A percentile compares a stretch with the other conserved stretches of the same genome.
These are phyloP conservation scores for Hemithea aestivaria DNA, from an alignment of 2,888 invertebrate genomes.

Conservation along the genomic window DNA sequence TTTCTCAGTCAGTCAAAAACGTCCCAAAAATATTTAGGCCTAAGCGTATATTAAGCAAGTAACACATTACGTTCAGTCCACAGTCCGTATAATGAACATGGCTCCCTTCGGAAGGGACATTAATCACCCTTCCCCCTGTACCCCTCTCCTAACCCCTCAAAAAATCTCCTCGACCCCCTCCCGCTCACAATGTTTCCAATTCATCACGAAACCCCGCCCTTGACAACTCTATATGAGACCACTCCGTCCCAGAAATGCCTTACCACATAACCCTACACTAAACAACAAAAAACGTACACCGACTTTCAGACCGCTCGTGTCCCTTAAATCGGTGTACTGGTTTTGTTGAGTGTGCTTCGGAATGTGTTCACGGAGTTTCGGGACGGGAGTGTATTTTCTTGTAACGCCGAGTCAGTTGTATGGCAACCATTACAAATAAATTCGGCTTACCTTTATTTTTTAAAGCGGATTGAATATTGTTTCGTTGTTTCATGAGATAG, in stretches of 20 bases:
- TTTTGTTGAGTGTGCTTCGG: conserved; percentile 31
- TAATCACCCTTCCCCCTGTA: conserved; percentile 65
- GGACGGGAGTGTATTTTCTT: conserved; percentile 61
- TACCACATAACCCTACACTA: conserved; percentile 34
- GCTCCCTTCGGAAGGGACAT: conserved; percentile 70
- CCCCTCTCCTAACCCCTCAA: conserved; percentile 52
- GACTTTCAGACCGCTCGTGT: conserved; percentile 38
- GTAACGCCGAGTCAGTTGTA: conserved; percentile 55
- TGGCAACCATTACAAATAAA: conserved; percentile 68
- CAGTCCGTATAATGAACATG: conserved; percentile 75
- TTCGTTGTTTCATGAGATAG: conserved; percentile 32
- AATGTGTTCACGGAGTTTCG: conserved; percentile 40
- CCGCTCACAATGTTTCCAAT: conserved; percentile 74
- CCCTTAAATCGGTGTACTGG: conserved; percentile 34
- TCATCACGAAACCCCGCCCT: conserved; percentile 80
- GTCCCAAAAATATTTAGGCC: conserved; percentile 61
- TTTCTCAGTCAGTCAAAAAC: conserved; percentile 71
- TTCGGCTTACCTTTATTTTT: conserved; percentile 59
- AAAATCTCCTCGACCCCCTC: conserved; percentile 60
- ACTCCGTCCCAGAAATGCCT: conserved; percentile 53
- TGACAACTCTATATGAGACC: conserved; percentile 81
- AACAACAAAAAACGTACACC: conserved; percentile 16
- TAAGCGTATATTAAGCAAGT: conserved; percentile 72
- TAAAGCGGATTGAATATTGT: conserved; percentile 49
- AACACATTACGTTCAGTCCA: conserved; percentile 74